These are phyloP conservation scores for Muscicapa adusta DNA, from an alignment of 2,113 vertebrate species.

Conservation along the genomic window DNA sequence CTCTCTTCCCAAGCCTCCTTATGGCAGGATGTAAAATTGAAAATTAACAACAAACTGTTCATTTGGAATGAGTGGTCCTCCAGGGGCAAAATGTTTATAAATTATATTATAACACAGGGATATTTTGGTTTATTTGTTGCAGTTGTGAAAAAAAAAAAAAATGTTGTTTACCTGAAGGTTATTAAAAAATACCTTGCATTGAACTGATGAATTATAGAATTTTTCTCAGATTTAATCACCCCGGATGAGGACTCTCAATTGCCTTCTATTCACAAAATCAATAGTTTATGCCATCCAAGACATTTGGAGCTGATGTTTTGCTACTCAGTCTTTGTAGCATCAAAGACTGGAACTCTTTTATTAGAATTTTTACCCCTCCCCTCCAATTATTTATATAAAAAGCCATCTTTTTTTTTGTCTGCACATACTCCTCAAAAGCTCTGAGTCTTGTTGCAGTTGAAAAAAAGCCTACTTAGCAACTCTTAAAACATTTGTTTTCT, in stretches of 20 bases:
- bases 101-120: neutral
- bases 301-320: neutral
- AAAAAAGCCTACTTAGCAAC: neutral
- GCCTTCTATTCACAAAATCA: slow-evolving; percentile 30
- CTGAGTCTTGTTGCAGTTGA: neutral
- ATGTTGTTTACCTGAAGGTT: neutral
- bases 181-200: slow-evolving; percentile 4
- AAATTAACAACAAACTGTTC: neutral
- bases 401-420: neutral
- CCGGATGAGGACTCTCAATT: neutral
- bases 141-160: neutral
- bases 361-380: neutral
- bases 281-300: slow-evolving; percentile 7
- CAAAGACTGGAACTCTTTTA: neutral
- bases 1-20: neutral
- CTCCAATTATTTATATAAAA: neutral
- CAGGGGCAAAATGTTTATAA: slow-evolving; percentile 14
- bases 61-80: slow-evolving; percentile 5
- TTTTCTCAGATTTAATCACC: slow-evolving; percentile 25
- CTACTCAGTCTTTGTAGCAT: neutral
- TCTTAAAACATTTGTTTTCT: neutral
- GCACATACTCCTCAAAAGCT: neutral
- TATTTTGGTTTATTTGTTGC: neutral
- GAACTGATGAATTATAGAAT: slow-evolving; percentile 18
- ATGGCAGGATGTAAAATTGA: neutral